phyloP scores from a whole-genome alignment of 1,140 invertebrate genomes.

The Uloborus diversus region DNA sequence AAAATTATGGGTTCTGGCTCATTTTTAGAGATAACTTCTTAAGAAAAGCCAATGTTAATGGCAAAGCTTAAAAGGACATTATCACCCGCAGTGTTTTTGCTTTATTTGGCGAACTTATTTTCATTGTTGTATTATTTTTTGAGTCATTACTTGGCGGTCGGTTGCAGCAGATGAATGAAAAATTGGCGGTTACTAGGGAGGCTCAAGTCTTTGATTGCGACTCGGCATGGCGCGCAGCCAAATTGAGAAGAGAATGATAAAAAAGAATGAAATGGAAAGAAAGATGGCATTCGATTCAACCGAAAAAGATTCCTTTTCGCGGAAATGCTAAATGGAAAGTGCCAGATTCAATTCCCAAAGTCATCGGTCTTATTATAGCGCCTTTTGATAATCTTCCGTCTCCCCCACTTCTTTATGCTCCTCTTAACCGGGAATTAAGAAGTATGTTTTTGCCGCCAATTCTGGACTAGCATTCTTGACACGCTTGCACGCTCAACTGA shows the following conservation, averaged over 20 bases:
- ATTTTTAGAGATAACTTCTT: no score
- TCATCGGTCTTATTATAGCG: constrained; percentile 7
- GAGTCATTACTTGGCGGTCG: constrained; percentile 7
- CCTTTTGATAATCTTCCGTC: not conserved
- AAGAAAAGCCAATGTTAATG: constrained; percentile 21
- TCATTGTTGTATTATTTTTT: constrained; percentile 23
- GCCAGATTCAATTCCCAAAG: not conserved
- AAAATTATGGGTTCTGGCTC: no score
- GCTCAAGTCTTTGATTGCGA: not conserved
- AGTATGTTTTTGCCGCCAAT: not conserved
- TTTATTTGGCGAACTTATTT: not conserved
- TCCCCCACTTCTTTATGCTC: not conserved
- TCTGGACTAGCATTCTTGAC: no score
- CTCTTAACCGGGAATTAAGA: not conserved
- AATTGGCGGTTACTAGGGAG: not conserved
- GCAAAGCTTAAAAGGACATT: constrained; percentile 21
- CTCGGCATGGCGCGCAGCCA: not conserved
- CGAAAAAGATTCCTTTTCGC: not conserved
- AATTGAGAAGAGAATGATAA: not conserved
- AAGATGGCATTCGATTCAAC: not conserved
- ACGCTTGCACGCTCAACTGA: no score
- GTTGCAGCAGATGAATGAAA: constrained; percentile 17
- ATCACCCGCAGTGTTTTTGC: constrained; percentile 11
- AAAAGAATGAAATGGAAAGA: not conserved
- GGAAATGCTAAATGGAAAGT: constrained; percentile 27